Percentiles rank a stretch among this genome's conserved stretches.
phyloP scores from a whole-genome alignment of 2,888 invertebrate species.

The Subacronicta megacephala region DNA sequence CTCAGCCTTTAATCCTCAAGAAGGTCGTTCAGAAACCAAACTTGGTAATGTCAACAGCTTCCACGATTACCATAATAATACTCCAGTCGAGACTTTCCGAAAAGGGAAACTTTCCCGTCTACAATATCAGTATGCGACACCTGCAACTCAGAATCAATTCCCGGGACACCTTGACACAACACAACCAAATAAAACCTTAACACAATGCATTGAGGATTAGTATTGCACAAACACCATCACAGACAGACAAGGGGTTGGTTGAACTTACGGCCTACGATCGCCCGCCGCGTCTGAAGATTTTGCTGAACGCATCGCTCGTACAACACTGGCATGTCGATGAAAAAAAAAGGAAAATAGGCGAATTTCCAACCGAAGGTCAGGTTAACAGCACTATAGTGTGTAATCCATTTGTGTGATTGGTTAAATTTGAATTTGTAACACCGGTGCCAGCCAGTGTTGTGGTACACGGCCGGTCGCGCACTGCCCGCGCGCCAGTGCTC shows the following conservation, averaged over 20 bases:
- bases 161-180: slow-evolving; percentile 48
- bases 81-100: slow-evolving; percentile 61
- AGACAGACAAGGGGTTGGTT: slow-evolving; percentile 62
- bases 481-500: slow-evolving; percentile 78
- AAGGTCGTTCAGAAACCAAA: slow-evolving; percentile 65
- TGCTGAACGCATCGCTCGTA: slow-evolving; percentile 78
- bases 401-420: slow-evolving; percentile 72
- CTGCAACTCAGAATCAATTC: slow-evolving; percentile 62
- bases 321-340: slow-evolving; percentile 78
- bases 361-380: slow-evolving; percentile 68
- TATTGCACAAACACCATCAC: slow-evolving; percentile 58
- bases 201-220: slow-evolving; percentile 58
- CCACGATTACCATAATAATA: slow-evolving; percentile 58
- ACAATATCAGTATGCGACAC: slow-evolving; percentile 68
- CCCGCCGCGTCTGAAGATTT: slow-evolving; percentile 75
- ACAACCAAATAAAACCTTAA: slow-evolving; percentile 55
- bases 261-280: slow-evolving; percentile 81
- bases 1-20: slow-evolving; percentile 56
- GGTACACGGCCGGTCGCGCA: slow-evolving; percentile 84
- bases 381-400: slow-evolving; percentile 77
- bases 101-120: slow-evolving; percentile 67
- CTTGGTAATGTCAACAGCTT: slow-evolving; percentile 67
- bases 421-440: slow-evolving; percentile 66
- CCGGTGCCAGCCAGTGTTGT: slow-evolving; percentile 81
- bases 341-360: slow-evolving; percentile 55